Conservation (phyloP, 2,797 vertebrate species). For the Sparus aurata region DNA sequence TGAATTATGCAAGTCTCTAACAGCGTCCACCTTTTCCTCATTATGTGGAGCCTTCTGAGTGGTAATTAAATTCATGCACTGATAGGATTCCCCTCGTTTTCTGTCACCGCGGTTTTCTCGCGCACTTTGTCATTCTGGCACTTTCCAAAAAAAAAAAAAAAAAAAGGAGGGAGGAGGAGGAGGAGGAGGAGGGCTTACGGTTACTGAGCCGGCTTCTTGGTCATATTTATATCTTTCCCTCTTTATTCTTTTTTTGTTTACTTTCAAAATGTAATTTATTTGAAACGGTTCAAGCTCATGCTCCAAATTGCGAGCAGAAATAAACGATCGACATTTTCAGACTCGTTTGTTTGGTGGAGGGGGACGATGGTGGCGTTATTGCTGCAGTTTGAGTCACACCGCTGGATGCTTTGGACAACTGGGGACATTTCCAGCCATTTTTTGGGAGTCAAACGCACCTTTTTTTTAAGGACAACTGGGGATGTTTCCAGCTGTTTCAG, state of each 20-base stretch:
- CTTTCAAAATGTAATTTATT: conserved; percentile 32
- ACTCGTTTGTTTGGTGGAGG: neutral
- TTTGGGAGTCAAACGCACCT: too few relatives aligned
- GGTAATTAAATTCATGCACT: conserved; percentile 89
- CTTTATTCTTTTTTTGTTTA: neutral
- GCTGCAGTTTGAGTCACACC: too few relatives aligned
- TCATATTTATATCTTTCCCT: conserved; percentile 22
- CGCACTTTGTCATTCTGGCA: conserved; percentile 89
- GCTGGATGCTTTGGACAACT: too few relatives aligned
- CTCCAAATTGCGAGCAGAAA: neutral
- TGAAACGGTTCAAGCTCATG: conserved; percentile 38
- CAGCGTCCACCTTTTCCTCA: conserved; percentile 81
- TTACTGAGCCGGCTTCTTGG: neutral
- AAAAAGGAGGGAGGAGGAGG: too few relatives aligned
- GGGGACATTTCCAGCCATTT: too few relatives aligned
- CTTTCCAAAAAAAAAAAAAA: conserved; percentile 75
- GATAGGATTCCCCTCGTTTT: conserved; percentile 89
- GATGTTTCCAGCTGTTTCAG: too few relatives aligned
- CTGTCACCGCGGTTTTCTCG: conserved; percentile 80
- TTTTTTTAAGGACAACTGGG: too few relatives aligned
- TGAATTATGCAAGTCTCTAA: conserved; percentile 82
- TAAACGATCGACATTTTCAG: conserved; percentile 2
- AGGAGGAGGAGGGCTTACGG: conserved; percentile 36
- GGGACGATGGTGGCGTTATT: too few relatives aligned
- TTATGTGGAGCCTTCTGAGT: conserved; percentile 82